Percentiles rank a stretch among this genome's conserved stretches.
These are phyloP conservation scores for Ispidina picta DNA, from an alignment of 2,797 vertebrate species.

Conservation along the genomic window DNA sequence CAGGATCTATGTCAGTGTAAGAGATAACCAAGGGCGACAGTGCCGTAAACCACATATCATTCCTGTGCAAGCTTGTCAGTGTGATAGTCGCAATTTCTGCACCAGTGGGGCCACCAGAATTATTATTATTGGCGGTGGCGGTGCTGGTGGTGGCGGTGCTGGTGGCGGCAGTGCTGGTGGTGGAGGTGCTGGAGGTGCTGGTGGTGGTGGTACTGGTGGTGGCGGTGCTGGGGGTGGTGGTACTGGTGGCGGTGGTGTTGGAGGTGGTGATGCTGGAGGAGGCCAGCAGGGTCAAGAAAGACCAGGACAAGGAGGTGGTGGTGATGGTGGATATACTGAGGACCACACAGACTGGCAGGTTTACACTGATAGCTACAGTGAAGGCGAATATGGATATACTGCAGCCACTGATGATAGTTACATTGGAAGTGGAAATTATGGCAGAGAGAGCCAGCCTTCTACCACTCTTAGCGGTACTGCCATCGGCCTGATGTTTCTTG, in stretches of 20 bases:
- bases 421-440: accelerated
- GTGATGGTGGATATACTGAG: accelerated
- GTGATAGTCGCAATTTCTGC: slow-evolving; percentile 66
- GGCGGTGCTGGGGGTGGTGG: accelerated
- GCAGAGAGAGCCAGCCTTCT: accelerated
- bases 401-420: accelerated
- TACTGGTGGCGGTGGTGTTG: neutral
- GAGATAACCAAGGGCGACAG: slow-evolving; percentile 42
- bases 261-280: accelerated
- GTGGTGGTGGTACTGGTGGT: neutral
- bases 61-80: slow-evolving; percentile 73
- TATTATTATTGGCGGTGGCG: neutral
- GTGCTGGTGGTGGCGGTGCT: neutral
- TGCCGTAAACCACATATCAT: slow-evolving; percentile 65
- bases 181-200: no score
- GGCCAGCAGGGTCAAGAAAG: neutral
- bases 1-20: slow-evolving; percentile 37
- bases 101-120: slow-evolving; percentile 33
- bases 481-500: slow-evolving; percentile 80
- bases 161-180: neutral
- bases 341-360: neutral
- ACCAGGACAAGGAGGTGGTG: neutral
- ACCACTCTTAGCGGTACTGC: slow-evolving; percentile 71
- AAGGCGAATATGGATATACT: accelerated
- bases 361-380: accelerated